Percentiles rank a stretch among this genome's conserved stretches.
Evolutionary conservation across 2,113 vertebrate species (phyloP).

Genomic region (Corvus moneduloides): DNA sequence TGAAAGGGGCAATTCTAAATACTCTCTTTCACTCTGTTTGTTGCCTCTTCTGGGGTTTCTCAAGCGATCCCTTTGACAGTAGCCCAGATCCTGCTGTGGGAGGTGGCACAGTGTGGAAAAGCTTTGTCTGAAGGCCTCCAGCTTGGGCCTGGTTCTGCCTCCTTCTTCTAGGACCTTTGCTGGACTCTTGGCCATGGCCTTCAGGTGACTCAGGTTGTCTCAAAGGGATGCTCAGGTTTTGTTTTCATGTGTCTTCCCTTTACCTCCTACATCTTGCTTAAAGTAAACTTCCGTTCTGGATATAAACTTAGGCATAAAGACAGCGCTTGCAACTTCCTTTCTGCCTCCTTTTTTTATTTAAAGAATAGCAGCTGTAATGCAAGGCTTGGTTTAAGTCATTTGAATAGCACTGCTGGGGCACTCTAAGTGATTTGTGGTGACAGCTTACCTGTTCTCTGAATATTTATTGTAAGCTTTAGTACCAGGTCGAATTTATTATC

Average conservation of each 20-base stretch:
- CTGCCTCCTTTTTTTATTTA: background rate
- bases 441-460: background rate
- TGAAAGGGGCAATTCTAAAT: background rate
- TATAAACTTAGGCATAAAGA: constrained; percentile 1
- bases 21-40: background rate
- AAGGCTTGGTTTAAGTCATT: background rate
- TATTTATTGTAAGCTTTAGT: background rate
- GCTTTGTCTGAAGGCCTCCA: background rate
- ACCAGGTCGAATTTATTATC: background rate
- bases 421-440: background rate
- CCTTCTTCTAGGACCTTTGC: background rate
- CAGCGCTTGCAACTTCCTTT: constrained; percentile 28
- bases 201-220: background rate
- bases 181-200: background rate
- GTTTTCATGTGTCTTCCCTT: background rate
- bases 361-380: background rate
- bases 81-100: background rate
- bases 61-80: fast-evolving
- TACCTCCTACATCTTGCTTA: background rate
- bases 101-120: background rate
- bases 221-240: background rate
- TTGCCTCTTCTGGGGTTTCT: background rate
- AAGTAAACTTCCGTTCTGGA: constrained; percentile 29
- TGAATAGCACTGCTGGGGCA: background rate
- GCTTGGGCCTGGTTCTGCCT: background rate